Evolutionary conservation across 2,888 invertebrate species (phyloP).

Genomic region (Himalopsyche kuldschensis): DNA sequence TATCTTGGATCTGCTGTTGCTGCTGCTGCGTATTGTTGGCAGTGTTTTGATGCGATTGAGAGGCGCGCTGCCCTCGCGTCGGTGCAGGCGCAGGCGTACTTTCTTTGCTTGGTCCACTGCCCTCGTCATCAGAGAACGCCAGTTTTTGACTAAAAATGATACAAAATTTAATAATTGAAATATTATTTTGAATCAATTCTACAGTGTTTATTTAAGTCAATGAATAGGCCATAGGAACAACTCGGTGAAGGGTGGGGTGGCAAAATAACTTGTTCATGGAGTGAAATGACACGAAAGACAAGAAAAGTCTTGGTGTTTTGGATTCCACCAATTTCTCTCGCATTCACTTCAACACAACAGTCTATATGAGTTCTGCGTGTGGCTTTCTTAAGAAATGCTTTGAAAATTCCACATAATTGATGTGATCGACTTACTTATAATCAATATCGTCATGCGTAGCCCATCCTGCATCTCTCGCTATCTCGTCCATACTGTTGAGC

Average conservation of each 20-base stretch:
- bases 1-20: conserved; percentile 45
- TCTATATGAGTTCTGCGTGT: not conserved
- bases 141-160: conserved; percentile 72
- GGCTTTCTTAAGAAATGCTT: not conserved
- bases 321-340: not conserved
- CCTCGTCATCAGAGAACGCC: conserved; percentile 96
- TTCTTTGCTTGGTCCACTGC: conserved; percentile 16
- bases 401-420: not conserved
- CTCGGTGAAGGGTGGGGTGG: too few species aligned
- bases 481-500: conserved; percentile 88
- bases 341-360: not conserved
- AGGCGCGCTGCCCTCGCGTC: conserved; percentile 31
- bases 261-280: not conserved
- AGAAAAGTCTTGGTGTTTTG: not conserved
- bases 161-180: too few species aligned
- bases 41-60: conserved; percentile 6
- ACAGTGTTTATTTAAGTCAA: too few species aligned
- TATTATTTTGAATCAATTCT: too few species aligned
- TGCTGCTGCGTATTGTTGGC: not conserved
- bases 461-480: conserved; percentile 89
- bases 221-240: too few species aligned
- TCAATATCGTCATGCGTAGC: conserved; percentile 91
- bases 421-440: conserved; percentile 67
- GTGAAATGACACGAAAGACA: conserved; percentile 14
- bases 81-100: conserved; percentile 45